phyloP scores from a whole-genome alignment of 2,888 invertebrate genomes.

The Periphyllus acericola region DNA sequence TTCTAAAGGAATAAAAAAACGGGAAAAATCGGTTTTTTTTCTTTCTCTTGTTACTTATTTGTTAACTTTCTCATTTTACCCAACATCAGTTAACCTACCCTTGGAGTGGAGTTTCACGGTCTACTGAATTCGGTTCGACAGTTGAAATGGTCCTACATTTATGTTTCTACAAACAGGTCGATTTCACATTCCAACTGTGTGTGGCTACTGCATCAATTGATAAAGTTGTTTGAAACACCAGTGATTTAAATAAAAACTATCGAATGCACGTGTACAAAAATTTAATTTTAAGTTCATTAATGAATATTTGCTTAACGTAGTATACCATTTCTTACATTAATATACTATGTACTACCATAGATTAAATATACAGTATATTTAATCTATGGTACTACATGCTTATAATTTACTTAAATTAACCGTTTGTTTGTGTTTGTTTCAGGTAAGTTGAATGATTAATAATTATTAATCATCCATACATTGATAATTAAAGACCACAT shows the following conservation, averaged over 20 bases:
- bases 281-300: too few relatives aligned
- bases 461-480: not conserved
- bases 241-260: not conserved
- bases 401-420: not conserved
- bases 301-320: too few relatives aligned
- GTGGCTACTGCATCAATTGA: not conserved
- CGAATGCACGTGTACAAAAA: not conserved
- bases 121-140: constrained; percentile 24
- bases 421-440: not conserved
- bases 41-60: constrained; percentile 38
- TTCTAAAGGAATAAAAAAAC: constrained; percentile 32
- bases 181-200: constrained; percentile 34
- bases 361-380: too few relatives aligned
- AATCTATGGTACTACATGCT: too few relatives aligned
- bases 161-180: constrained; percentile 24
- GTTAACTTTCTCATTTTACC: constrained; percentile 51
- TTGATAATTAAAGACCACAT: not conserved
- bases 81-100: constrained; percentile 43
- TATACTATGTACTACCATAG: too few relatives aligned
- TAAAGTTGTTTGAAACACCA: not conserved
- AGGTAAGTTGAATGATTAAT: not conserved
- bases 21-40: constrained; percentile 36
- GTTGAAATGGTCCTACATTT: constrained; percentile 33
- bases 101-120: constrained; percentile 4
- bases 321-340: too few relatives aligned